These are phyloP conservation scores for Eubasilissa splendida DNA, from an alignment of 2,888 invertebrate species.

Conservation along the genomic window DNA sequence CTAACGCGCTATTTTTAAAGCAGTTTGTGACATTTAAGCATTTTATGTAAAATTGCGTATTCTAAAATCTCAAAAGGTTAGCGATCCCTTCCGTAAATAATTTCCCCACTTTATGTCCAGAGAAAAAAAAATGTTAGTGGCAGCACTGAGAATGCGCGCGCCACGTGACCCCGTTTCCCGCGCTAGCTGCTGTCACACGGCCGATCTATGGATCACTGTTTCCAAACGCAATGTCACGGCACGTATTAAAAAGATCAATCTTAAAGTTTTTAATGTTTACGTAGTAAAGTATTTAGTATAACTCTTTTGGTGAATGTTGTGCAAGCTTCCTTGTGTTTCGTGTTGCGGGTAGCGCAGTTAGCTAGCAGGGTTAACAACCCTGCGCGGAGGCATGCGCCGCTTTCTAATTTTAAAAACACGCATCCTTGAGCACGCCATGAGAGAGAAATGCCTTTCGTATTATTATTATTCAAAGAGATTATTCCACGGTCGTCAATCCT, in stretches of 20 bases:
- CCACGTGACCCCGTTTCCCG: conserved; percentile 55
- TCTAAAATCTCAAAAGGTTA: conserved; percentile 15
- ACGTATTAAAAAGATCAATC: conserved; percentile 11
- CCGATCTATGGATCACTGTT: conserved; percentile 6
- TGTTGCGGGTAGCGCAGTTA: conserved; percentile 17
- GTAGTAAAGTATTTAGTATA: background rate
- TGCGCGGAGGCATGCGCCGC: conserved; percentile 52
- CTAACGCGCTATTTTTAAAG: too few species aligned
- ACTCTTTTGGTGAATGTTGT: conserved; percentile 7
- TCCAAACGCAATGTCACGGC: background rate
- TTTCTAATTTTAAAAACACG: conserved; percentile 58
- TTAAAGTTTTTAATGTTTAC: background rate
- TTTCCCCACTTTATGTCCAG: conserved; percentile 27
- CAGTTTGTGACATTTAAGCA: too few species aligned
- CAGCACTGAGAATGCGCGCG: conserved; percentile 43
- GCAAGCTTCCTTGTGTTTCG: conserved; percentile 2
- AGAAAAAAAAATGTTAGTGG: conserved; percentile 35
- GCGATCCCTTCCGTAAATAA: conserved; percentile 27
- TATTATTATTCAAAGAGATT: conserved; percentile 20
- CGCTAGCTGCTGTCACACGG: conserved; percentile 36
- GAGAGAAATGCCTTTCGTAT: conserved; percentile 42
- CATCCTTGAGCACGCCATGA: conserved; percentile 55
- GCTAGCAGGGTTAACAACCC: conserved; percentile 56
- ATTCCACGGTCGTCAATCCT: conserved; percentile 20
- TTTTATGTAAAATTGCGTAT: too few species aligned